These are phyloP conservation scores for Dendrocincla fuliginosa DNA, from an alignment of 2,797 vertebrate genomes.

Conservation along the genomic window DNA sequence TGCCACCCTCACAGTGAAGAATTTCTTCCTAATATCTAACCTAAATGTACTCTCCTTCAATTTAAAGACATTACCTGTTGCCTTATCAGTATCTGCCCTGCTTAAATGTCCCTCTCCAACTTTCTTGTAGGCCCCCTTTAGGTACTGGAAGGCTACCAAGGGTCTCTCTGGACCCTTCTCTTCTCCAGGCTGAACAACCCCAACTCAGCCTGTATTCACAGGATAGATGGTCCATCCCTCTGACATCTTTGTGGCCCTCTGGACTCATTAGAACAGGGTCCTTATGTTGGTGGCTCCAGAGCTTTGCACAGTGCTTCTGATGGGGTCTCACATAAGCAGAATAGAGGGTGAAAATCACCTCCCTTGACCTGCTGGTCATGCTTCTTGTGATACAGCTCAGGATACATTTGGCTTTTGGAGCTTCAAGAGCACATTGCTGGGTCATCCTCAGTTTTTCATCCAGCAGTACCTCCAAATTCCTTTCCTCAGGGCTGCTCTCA, in stretches of 20 bases:
- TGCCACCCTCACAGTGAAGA: background rate
- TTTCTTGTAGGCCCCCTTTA: background rate
- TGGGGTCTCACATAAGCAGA: background rate
- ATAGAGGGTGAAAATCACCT: background rate
- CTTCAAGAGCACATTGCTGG: background rate
- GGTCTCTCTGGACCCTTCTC: background rate
- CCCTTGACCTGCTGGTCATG: background rate
- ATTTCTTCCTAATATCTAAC: background rate
- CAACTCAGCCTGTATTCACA: background rate
- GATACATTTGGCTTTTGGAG: background rate
- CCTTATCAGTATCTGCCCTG: background rate
- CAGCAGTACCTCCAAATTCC: background rate
- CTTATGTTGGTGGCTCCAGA: background rate
- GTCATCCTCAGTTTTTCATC: background rate
- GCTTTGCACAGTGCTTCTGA: background rate
- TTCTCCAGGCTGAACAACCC: background rate
- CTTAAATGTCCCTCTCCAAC: background rate
- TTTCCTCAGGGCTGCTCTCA: background rate
- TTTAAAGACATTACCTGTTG: background rate
- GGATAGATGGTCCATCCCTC: background rate
- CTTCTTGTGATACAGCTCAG: background rate
- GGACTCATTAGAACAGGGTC: background rate
- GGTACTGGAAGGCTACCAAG: background rate
- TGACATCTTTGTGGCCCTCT: background rate
- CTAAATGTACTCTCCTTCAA: background rate